Base-by-base conservation (phyloP, 2,113 vertebrate genomes). In the Octodon degus region DNA sequence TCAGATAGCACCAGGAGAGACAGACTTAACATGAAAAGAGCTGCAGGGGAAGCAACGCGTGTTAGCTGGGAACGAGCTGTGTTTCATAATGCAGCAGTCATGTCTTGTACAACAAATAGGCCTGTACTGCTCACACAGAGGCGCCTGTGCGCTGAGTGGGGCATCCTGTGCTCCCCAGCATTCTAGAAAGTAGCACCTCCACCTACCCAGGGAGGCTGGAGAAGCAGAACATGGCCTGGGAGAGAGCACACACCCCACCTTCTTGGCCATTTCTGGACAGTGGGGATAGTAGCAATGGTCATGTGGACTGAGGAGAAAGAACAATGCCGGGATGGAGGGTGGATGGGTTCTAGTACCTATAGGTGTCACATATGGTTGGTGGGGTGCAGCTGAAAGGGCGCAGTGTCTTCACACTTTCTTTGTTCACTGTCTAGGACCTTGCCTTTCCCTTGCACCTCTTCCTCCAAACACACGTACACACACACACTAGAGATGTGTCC, bases 1-100 rank as follows among this genome's bases (percentile, higher is more conserved):
- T 98, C 98, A 97, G 98, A 99, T 98, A 98, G 97, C 97, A 98
- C 98, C 95, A 96, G 97, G 97, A 98, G 97, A 98, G 98, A 98
- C 97, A 98, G 98, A 98, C 98, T 96, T 98, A 98, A 98, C 98
- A 98, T 98, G 98, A 98, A 98, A 98, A 97, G 97, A 98, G 96
- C 98, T 98, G 95, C 97, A 97, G 96, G 96, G 96, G 77, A 98
- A 98, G 98, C 0, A 25, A 97, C 60, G 79, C 96, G 81, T 86
- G 79, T 98, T 97, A 96, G 97, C 97, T 96, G 97, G 97, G 98
- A 98, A 96, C 88, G 90, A 97, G 96, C 96, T 85, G 27, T 97
- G 95, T 83, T 97, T 96, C 97, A 96, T 97, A 97, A 98, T 92
- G 89, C 87, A 96, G 92, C 76, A 89, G 82, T 97, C 96, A 96